Evolutionary conservation across 2,797 vertebrate species (phyloP).

Genomic region (Dendrocincla tyrannina): DNA sequence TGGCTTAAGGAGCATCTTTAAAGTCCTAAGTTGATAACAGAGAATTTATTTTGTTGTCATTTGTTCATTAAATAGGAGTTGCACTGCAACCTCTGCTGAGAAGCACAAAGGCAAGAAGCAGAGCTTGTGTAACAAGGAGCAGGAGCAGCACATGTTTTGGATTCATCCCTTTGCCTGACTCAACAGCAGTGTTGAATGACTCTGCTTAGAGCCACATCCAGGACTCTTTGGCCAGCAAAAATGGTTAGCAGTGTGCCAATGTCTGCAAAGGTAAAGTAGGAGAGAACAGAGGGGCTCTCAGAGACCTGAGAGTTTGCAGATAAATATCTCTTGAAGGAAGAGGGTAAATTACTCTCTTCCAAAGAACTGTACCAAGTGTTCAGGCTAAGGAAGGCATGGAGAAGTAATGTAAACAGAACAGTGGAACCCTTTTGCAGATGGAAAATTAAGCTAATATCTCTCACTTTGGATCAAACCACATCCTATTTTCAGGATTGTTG

Average conservation of each 20-base stretch:
- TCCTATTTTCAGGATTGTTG: constrained; percentile 48
- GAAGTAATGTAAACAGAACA: constrained; percentile 32
- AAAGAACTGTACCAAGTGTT: background rate
- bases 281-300: background rate
- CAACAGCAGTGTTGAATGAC: background rate
- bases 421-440: constrained; percentile 17
- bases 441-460: constrained; percentile 54
- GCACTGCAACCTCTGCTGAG: background rate
- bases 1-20: background rate
- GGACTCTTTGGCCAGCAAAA: background rate
- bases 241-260: background rate
- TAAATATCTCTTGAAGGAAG: background rate
- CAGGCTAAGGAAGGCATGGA: background rate
- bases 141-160: constrained; percentile 22
- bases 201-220: background rate
- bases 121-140: background rate
- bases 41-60: background rate
- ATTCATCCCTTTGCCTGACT: background rate
- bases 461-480: constrained; percentile 44
- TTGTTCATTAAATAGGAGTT: background rate
- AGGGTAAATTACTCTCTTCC: background rate
- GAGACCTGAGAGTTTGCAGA: background rate
- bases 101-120: background rate
- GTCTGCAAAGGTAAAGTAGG: constrained; percentile 18
- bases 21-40: background rate